Evolutionary conservation across 2,113 vertebrate species (phyloP), one percentile per base, ranked within the genome.

Genomic region (Climacteris rufus): DNA sequence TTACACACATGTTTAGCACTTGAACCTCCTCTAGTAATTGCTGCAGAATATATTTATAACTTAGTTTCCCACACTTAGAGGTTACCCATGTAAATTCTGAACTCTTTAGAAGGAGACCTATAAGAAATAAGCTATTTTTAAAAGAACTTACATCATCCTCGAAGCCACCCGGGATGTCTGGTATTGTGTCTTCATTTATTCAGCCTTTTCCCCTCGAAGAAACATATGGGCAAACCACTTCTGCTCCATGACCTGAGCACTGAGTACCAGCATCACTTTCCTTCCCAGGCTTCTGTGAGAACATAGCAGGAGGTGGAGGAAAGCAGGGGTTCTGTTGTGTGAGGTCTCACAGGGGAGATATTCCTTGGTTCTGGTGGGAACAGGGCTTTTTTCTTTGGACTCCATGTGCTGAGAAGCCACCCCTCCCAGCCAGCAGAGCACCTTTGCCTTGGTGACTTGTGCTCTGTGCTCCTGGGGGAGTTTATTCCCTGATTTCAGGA

Each of bases 121-220:
- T 87, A 93, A 90, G 85, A 93, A 95, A 83, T 56, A 60, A 90
- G 76, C 86, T 87, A 86, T 95, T 94, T 93, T 86, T 3, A 22
- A 77, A 86, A 59, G 76, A 59, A 44, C 59, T 83, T 80, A 69
- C 68, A 66, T 91, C 87, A 83, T 90, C 60, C 56, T 54, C 42
- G 93, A 64, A 81, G 88, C 71, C 90, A 71, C 79, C 23, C 0
- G 84, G 81, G 91, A 87, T 94, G 89, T 56, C 91, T 95, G 89
- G 50, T 81, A 15, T 91, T 69, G 25, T 64, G 37, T 71, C 86
- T 96, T 84, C 87, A n/a, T 89, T 81, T 91, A 60, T 91, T 91
- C 74, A 63, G 68, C 74, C 65, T 93, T 71, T 82, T 93, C 25
- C 56, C 59, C 80, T 70, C 2, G 2, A 72, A 80, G 72, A 94